phyloP scores from a whole-genome alignment of 1,140 invertebrate genomes.

The Dendroctonus ponderosae region DNA sequence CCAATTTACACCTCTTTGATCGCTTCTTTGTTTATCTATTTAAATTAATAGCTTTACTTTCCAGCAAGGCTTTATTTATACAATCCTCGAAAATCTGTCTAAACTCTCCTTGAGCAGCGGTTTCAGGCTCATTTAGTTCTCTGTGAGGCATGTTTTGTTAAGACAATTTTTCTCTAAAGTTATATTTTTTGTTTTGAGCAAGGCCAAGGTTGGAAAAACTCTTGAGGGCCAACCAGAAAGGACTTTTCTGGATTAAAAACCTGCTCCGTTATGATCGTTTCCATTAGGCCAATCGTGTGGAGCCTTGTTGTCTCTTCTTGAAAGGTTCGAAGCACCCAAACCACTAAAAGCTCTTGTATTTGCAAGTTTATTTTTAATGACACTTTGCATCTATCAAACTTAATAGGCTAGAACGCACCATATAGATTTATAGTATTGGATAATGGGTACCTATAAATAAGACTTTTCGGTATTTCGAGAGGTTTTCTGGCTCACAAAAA shows the following conservation, averaged over 20 bases:
- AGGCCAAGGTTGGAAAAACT: no score
- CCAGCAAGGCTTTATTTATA: slow-evolving; percentile 5
- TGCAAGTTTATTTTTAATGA: background rate
- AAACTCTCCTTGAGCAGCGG: background rate
- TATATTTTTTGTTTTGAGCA: no score
- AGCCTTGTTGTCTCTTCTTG: no score
- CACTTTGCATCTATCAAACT: background rate
- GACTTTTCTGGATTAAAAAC: no score
- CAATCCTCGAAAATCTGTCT: background rate
- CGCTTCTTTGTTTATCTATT: slow-evolving; percentile 7
- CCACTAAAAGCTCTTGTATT: background rate
- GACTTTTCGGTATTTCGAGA: slow-evolving; percentile 14
- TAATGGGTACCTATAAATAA: slow-evolving; percentile 27
- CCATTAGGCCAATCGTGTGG: no score
- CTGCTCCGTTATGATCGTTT: no score
- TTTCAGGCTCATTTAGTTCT: background rate
- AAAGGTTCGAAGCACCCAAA: no score
- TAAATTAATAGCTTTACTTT: slow-evolving; percentile 5
- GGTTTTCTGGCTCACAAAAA: slow-evolving; percentile 12
- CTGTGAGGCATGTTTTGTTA: background rate
- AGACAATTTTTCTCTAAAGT: no score
- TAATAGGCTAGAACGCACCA: background rate
- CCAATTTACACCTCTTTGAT: slow-evolving; percentile 10
- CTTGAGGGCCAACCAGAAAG: no score
- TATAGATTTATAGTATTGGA: slow-evolving; percentile 12